phyloP scores from a whole-genome alignment of 2,888 invertebrate genomes.

The Cheilosia vulpina region DNA sequence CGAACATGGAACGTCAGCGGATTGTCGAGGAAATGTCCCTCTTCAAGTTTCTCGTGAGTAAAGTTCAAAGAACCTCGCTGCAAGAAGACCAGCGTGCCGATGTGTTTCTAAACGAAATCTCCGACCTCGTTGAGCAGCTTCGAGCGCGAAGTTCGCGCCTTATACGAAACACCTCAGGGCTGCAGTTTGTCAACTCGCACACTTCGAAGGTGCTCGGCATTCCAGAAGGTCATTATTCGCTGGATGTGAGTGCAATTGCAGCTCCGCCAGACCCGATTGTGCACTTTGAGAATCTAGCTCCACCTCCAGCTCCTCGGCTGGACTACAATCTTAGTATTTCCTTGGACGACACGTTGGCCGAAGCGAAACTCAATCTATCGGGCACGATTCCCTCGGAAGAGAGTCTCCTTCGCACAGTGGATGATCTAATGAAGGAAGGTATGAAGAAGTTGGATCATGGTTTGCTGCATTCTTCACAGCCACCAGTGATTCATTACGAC shows the following conservation, averaged over 20 bases:
- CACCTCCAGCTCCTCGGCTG: conserved; percentile 75
- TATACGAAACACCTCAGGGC: conserved; percentile 81
- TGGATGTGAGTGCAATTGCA: conserved; percentile 81
- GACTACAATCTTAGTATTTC: conserved; percentile 83
- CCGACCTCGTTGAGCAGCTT: conserved; percentile 82
- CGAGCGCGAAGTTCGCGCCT: conserved; percentile 81
- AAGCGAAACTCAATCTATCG: conserved; percentile 82
- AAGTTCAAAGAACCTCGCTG: conserved; percentile 80
- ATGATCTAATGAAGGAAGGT: conserved; percentile 80
- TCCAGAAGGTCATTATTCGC: conserved; percentile 82
- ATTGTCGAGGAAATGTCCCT: conserved; percentile 77
- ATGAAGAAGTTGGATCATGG: conserved; percentile 77
- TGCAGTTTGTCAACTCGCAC: conserved; percentile 81
- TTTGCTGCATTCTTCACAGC: conserved; percentile 58
- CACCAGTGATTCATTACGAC: conserved; percentile 80
- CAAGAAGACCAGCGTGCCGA: conserved; percentile 82
- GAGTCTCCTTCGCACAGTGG: conserved; percentile 81
- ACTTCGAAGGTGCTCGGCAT: conserved; percentile 81
- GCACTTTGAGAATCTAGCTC: conserved; percentile 71
- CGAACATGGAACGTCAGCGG: conserved; percentile 47
- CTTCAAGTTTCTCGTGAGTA: conserved; percentile 80
- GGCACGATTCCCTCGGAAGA: conserved; percentile 82
- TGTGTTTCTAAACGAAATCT: conserved; percentile 81
- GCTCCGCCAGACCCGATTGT: conserved; percentile 78
- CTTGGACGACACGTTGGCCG: conserved; percentile 81